These are phyloP conservation scores for Strigops habroptila DNA, from an alignment of 2,113 vertebrate species.

Conservation along the genomic window DNA sequence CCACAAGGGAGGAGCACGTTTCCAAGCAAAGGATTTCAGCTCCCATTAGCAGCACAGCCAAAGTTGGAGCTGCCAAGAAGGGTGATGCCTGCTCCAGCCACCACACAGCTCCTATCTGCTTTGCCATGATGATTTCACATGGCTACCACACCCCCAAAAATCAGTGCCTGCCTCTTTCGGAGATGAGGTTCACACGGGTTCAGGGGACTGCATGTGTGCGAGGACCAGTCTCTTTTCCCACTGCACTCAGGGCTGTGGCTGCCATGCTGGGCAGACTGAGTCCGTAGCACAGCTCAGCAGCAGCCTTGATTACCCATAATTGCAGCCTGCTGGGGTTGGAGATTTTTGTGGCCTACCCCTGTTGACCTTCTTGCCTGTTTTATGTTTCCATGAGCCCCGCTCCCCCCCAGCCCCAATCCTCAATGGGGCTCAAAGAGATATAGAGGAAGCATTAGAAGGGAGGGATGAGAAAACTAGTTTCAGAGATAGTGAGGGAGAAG, in stretches of 20 bases:
- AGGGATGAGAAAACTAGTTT: not conserved
- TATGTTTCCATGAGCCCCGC: not conserved
- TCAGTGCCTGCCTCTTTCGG: not conserved
- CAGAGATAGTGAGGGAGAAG: not conserved
- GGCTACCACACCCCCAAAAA: not conserved
- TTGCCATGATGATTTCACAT: not conserved
- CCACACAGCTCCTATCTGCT: not conserved
- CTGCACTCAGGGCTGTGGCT: not conserved
- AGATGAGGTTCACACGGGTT: not conserved
- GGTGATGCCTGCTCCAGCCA: not conserved
- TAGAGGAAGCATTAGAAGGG: not conserved
- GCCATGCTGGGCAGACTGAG: not conserved
- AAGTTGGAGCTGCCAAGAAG: not conserved
- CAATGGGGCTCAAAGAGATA: not conserved
- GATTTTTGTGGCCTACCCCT: conserved; percentile 27
- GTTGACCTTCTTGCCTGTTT: not conserved
- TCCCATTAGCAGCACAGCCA: not conserved
- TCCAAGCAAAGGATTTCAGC: not conserved
- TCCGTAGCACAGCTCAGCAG: not conserved
- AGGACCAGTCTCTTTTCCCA: not conserved
- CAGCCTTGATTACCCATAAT: not conserved
- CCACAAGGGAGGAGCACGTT: not conserved
- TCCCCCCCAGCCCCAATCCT: accelerated
- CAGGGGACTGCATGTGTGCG: not conserved
- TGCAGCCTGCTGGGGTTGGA: not conserved